These are phyloP conservation scores for Gymnodraco acuticeps DNA, from an alignment of 2,797 vertebrate genomes.

Conservation along the genomic window DNA sequence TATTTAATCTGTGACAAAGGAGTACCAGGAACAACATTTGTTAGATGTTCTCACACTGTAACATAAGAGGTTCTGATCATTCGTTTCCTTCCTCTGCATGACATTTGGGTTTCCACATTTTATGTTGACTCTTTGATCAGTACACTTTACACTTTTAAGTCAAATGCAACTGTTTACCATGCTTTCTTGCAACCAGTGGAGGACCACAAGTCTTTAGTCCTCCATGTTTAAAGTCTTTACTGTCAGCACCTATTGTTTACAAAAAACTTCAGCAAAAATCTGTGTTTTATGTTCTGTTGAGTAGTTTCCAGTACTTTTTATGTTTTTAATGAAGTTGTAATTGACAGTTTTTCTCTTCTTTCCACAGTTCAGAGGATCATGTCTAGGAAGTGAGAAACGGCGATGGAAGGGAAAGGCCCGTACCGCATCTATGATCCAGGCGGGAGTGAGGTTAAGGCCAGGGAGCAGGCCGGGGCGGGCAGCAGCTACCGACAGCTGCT, in stretches of 20 bases:
- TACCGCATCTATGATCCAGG: conserved; percentile 98
- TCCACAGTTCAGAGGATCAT: conserved; percentile 74
- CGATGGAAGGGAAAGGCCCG: conserved; percentile 96
- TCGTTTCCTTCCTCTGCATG: conserved; percentile 16
- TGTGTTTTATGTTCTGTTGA: neutral
- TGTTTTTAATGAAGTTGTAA: neutral
- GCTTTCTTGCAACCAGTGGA: neutral
- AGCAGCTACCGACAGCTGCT: conserved; percentile 91
- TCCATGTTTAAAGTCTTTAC: conserved; percentile 1
- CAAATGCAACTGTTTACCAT: neutral
- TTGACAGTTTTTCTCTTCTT: conserved; percentile 23
- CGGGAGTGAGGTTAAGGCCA: conserved; percentile 85
- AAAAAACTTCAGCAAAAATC: neutral
- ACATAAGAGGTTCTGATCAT: neutral
- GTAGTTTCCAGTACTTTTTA: neutral
- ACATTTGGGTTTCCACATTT: neutral
- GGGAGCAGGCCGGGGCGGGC: conserved; percentile 79
- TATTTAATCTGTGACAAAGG: conserved; percentile 3
- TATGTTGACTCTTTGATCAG: neutral
- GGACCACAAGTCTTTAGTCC: neutral
- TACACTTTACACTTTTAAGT: neutral
- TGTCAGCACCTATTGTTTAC: conserved; percentile 8
- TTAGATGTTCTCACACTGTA: neutral
- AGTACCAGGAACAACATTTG: neutral
- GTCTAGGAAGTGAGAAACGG: conserved; percentile 76